Conservation (phyloP, 2,797 vertebrate species). For the Neomorphus geoffroyi region DNA sequence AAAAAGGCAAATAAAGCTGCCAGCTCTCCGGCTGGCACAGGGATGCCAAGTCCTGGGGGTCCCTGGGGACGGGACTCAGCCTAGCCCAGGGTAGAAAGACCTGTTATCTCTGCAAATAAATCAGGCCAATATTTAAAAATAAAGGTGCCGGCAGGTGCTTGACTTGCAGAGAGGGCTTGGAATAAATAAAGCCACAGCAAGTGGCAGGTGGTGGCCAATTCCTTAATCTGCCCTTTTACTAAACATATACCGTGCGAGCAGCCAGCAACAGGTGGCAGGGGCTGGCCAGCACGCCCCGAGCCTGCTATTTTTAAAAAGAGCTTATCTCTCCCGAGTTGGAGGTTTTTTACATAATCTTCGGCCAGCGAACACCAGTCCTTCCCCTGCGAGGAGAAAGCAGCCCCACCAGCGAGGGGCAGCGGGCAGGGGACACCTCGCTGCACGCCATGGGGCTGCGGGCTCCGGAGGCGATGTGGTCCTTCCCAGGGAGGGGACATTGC, state of each 20-base stretch:
- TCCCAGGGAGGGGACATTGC: neutral
- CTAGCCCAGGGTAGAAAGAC: neutral
- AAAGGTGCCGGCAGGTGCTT: conserved; percentile 54
- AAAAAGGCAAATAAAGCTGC: neutral
- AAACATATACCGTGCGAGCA: neutral
- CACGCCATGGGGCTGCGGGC: accelerated
- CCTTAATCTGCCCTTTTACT: conserved; percentile 28
- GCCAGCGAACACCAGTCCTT: neutral
- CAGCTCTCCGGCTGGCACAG: accelerated
- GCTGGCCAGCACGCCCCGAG: neutral
- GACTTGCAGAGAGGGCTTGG: conserved; percentile 14
- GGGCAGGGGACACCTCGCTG: neutral
- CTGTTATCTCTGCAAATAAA: conserved; percentile 20
- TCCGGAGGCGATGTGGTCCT: accelerated
- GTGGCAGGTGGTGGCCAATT: conserved; percentile 15
- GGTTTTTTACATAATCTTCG: conserved; percentile 53
- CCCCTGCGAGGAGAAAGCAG: neutral
- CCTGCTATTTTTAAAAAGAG: conserved; percentile 65
- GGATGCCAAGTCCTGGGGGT: neutral
- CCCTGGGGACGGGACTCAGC: neutral
- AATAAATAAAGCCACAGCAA: conserved; percentile 32
- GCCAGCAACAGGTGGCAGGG: conserved; percentile 52
- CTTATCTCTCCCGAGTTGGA: conserved; percentile 33
- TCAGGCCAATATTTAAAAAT: conserved; percentile 52
- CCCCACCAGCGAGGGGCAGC: neutral